phyloP scores from a whole-genome alignment of 2,888 invertebrate species.

The Phytoseiulus persimilis region DNA sequence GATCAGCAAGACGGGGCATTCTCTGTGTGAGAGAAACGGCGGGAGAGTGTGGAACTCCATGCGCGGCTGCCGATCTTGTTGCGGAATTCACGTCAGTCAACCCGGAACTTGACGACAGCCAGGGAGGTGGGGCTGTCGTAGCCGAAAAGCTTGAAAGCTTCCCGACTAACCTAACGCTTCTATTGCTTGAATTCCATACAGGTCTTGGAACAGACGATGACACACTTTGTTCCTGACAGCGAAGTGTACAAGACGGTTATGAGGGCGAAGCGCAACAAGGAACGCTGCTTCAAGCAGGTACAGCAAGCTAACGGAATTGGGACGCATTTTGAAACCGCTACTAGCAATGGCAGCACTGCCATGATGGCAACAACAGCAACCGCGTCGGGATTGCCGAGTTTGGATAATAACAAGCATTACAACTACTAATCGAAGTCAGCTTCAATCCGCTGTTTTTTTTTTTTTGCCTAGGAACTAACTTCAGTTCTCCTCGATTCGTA shows the following conservation, averaged over 20 bases:
- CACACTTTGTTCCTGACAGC: slow-evolving; percentile 23
- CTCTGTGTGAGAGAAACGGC: too few species aligned
- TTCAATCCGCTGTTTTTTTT: not conserved
- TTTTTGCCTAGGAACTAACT: not conserved
- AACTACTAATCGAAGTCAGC: not conserved
- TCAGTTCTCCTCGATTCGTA: not conserved
- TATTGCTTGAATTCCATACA: not conserved
- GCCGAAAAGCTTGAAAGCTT: not conserved
- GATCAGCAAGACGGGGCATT: too few species aligned
- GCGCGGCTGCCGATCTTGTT: too few species aligned
- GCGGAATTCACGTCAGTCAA: too few species aligned
- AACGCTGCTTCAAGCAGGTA: slow-evolving; percentile 35
- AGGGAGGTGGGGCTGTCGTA: not conserved
- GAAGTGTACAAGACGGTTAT: slow-evolving; percentile 36
- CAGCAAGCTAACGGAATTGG: not conserved
- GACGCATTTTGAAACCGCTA: not conserved
- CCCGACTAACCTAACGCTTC: not conserved
- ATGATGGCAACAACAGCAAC: not conserved
- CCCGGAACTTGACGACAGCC: too few species aligned
- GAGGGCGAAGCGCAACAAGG: slow-evolving; percentile 29
- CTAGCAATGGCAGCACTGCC: not conserved
- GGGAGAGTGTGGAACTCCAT: too few species aligned
- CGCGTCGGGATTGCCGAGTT: not conserved
- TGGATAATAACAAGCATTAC: not conserved
- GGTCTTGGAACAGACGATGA: slow-evolving; percentile 16